These are phyloP conservation scores for Agriopis aurantiaria DNA, from an alignment of 2,888 invertebrate species.

Conservation along the genomic window DNA sequence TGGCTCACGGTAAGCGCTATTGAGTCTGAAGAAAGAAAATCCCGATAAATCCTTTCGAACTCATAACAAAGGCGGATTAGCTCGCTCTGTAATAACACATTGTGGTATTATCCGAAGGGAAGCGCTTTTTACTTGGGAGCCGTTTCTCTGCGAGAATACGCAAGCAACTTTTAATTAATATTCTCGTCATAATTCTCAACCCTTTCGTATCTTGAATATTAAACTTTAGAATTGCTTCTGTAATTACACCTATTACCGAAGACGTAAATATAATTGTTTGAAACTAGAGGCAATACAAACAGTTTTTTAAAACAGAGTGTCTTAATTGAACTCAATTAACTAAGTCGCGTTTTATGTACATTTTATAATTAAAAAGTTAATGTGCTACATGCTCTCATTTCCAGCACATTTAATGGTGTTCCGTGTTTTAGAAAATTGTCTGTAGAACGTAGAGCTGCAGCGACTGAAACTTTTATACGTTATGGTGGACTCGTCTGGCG, in stretches of 20 bases:
- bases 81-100: conserved; percentile 71
- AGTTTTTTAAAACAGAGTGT: not conserved
- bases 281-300: conserved; percentile 10
- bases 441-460: conserved; percentile 7
- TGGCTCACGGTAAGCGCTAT: conserved; percentile 56
- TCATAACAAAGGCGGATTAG: conserved; percentile 76
- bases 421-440: conserved; percentile 10
- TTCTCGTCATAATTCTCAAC: conserved; percentile 48
- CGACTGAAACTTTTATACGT: conserved; percentile 47
- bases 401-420: conserved; percentile 3
- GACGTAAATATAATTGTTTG: conserved; percentile 12
- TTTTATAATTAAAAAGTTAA: conserved; percentile 16
- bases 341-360: not conserved
- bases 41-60: conserved; percentile 68
- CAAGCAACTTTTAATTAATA: conserved; percentile 58
- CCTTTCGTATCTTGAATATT: conserved; percentile 43
- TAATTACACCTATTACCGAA: conserved; percentile 37
- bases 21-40: conserved; percentile 62
- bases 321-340: not conserved
- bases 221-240: conserved; percentile 40
- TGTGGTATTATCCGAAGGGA: conserved; percentile 60
- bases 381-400: not conserved
- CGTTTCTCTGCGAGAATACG: conserved; percentile 51
- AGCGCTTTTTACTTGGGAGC: conserved; percentile 62
- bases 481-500: conserved; percentile 56